Base-by-base conservation (phyloP, 2,113 vertebrate genomes). In the Zeus faber region DNA sequence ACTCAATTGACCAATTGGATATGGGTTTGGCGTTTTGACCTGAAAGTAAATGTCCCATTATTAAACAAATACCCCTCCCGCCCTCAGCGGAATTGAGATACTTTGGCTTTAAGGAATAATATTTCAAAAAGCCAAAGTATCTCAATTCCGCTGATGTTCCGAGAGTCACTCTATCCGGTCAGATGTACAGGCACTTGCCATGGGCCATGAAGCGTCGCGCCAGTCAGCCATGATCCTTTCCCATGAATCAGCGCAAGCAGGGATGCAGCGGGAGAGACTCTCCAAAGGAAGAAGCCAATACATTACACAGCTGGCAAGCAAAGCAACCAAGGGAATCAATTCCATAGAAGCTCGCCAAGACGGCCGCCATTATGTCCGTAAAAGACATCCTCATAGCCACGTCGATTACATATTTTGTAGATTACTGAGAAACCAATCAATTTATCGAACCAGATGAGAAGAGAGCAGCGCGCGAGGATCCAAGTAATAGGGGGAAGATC, bases 391-490 rank as follows among this genome's bases (percentile, higher is more conserved):
- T 46, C 21, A 25, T 9, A 41, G 25, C 29, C 6, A 20, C 16
- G 26, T 27, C 20, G 24, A 1, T 48, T 33, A 44, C 25, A 29
- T 6, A 18, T 35, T 48, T 3, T 54, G 55, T 56, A 4, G 49
- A 41, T 67, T 64, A 59, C 62, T 50, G 49, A 59, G 27, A 60
- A 72, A 58, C 5, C 21, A 51, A 58, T 76, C 62, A 61, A 54
- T 74, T 70, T 49, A 52, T 25, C 24, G 18, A 23, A 14, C 10
- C 9, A 5, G 22, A 23, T 10, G 21, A 11, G 18, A 9, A 13
- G 17, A 14, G 40, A 54, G 8, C 31, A 43, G 54, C 49, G 56
- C 65, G 26, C 47, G 0, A 16, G 6, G 37, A 49, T 26, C 29
- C 2, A 59, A 11, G 29, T 40, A 47, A 65, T 50, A 23, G 13